Evolutionary conservation across 2,113 vertebrate species (phyloP), one percentile per base, ranked within the genome.

Genomic region (Pogona vitticeps): DNA sequence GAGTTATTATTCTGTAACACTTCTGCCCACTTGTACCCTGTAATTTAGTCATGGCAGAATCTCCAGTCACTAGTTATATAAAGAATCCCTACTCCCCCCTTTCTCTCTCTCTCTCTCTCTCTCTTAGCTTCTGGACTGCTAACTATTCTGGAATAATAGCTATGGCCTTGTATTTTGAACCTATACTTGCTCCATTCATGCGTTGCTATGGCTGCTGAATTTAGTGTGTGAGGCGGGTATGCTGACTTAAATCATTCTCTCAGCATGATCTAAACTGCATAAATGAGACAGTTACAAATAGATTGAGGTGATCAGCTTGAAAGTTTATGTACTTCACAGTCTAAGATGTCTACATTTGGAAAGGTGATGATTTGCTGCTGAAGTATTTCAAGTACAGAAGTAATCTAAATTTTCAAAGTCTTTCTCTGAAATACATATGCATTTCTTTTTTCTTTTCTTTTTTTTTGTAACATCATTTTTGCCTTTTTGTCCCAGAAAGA

Each of bases 121-220:
- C 12, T 38, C 6, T 18, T 63, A 28, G 1, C n/a, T 52, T 75
- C 42, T 42, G 31, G 31, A 31, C 40, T 65, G 26, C 26, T 59
- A 61, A 42, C 20, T 70, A 58, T 67, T 68, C 7, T 70, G 77
- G 38, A 58, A 65, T 63, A 88, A 63, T 36, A 73, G 58, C 56
- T 65, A 52, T 56, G 68, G 82, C 82, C n/a, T 65, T 80, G 81
- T 21, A 83, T 71, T 70, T 71, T 68, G 76, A 76, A 36, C 8
- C 14, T 70, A 68, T 56, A 36, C 58, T 79, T 80, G 58, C n/a
- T 56, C 80, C 40, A 23, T 38, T 42, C 18, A 10, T n/a, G 40
- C 84, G 81, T 88, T 79, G 67, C 86, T 87, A 84, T 80, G 82
- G 67, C 65, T 72, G 87, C 87, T 80, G 76, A 61, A 26, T 86